Percentiles rank a stretch among this genome's conserved stretches.
Evolutionary conservation across 37 sponge, comb jelly and placozoan genomes (phyloP).

Genomic region (Halisarca cf. caerulea): DNA sequence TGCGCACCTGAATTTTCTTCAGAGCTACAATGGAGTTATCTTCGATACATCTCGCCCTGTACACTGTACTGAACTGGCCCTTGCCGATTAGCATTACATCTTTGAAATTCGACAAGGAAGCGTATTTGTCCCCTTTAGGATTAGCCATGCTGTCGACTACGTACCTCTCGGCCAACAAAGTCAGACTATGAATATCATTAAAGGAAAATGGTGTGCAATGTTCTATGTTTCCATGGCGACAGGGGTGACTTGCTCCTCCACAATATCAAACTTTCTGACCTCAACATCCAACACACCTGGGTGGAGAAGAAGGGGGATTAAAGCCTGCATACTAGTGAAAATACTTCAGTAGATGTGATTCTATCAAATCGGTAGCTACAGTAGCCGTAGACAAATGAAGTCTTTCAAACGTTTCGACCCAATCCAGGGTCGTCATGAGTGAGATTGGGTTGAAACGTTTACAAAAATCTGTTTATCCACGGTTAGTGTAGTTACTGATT

Average conservation of each 20-base stretch:
- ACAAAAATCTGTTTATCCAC: too few relatives aligned
- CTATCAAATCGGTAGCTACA: too few relatives aligned
- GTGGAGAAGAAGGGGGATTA: not conserved
- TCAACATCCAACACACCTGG: conserved; percentile 53
- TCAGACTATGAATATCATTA: conserved; percentile 17
- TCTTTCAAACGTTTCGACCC: too few relatives aligned
- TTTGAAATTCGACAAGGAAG: conserved; percentile 52
- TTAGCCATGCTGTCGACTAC: not conserved
- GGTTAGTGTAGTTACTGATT: too few relatives aligned
- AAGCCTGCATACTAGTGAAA: too few relatives aligned
- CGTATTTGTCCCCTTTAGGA: conserved; percentile 8
- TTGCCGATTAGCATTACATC: conserved; percentile 95
- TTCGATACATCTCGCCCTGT: conserved; percentile 68
- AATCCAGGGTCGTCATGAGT: too few relatives aligned
- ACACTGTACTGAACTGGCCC: conserved; percentile 98
- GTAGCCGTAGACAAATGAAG: too few relatives aligned
- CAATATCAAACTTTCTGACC: conserved; percentile 67
- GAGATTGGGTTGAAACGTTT: too few relatives aligned
- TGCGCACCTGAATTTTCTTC: conserved; percentile 93
- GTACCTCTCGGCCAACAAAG: not conserved
- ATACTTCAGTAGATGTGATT: too few relatives aligned
- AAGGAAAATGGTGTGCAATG: too few relatives aligned
- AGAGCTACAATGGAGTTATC: conserved; percentile 86
- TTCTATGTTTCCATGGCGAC: conserved; percentile 50
- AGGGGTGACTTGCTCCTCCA: conserved; percentile 39